Conservation (phyloP, 2,888 invertebrate genomes). For the Machimus atricapillus region DNA sequence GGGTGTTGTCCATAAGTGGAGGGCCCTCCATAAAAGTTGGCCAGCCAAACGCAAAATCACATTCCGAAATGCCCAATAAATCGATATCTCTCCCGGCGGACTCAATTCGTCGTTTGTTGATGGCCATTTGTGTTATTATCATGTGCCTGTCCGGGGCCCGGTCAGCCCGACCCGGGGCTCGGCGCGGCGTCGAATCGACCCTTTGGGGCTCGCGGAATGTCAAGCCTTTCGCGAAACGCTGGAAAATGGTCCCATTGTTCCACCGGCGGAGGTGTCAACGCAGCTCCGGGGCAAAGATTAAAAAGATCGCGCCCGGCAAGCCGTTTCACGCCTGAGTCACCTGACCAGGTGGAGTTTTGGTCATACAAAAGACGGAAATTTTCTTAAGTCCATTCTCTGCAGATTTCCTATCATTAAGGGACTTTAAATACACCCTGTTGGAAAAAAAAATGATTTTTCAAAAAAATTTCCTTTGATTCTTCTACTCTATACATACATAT, state of each 20-base stretch:
- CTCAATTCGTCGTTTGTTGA: constrained; percentile 35
- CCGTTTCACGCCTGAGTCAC: not conserved
- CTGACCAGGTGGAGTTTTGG: not conserved
- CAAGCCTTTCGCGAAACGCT: not conserved
- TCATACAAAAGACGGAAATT: not conserved
- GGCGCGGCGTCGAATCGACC: not conserved
- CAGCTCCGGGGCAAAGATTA: not conserved
- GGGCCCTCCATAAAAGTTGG: constrained; percentile 26
- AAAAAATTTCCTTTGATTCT: not conserved
- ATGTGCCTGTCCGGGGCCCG: not conserved
- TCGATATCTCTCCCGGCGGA: constrained; percentile 26
- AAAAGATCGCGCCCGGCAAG: not conserved
- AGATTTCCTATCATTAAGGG: not conserved
- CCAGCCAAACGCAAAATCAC: constrained; percentile 6
- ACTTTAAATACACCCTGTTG: not conserved
- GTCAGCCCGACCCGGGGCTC: not conserved
- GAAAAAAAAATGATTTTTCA: not conserved
- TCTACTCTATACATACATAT: too few relatives aligned
- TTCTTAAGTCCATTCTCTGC: not conserved
- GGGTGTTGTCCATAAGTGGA: constrained; percentile 44
- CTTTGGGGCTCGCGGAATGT: not conserved
- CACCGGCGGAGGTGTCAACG: not conserved
- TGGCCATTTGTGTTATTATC: constrained; percentile 33
- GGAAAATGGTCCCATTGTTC: not conserved
- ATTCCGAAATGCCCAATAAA: constrained; percentile 35